Evolutionary conservation across 1,140 invertebrate species (phyloP).

Genomic region (Periplaneta americana): DNA sequence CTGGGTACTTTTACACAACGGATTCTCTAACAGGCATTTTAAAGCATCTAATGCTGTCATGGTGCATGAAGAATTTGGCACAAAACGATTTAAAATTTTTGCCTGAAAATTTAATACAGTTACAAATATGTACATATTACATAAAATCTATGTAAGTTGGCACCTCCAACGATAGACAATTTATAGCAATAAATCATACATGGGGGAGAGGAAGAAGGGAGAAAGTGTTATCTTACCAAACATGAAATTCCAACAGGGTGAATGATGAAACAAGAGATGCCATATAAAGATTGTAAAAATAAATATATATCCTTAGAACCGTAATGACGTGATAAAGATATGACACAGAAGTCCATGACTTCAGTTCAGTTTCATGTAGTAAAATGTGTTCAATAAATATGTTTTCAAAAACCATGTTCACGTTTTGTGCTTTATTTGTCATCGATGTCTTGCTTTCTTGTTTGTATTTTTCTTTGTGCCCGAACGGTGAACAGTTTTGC

Average conservation of each 20-base stretch:
- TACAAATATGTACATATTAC: background rate
- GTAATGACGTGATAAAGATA: background rate
- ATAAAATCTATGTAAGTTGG: background rate
- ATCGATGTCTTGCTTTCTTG: conserved; percentile 18
- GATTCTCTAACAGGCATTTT: too few relatives aligned
- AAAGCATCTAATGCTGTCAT: too few relatives aligned
- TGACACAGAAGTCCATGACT: background rate
- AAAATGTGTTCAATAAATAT: background rate
- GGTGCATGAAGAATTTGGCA: too few relatives aligned
- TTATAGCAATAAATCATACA: background rate
- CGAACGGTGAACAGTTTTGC: background rate
- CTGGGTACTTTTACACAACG: too few relatives aligned
- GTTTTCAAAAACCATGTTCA: background rate
- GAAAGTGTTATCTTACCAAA: background rate
- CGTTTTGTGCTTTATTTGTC: background rate
- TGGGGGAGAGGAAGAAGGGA: background rate
- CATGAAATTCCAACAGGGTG: background rate
- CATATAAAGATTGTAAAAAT: background rate
- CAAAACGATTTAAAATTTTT: too few relatives aligned
- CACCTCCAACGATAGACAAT: background rate
- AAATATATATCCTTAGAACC: background rate
- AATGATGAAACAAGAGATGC: background rate
- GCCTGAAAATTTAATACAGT: background rate
- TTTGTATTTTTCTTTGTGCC: conserved; percentile 13
- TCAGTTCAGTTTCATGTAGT: background rate